phyloP scores from a whole-genome alignment of 2,797 vertebrate species.

The Chromis chromis region DNA sequence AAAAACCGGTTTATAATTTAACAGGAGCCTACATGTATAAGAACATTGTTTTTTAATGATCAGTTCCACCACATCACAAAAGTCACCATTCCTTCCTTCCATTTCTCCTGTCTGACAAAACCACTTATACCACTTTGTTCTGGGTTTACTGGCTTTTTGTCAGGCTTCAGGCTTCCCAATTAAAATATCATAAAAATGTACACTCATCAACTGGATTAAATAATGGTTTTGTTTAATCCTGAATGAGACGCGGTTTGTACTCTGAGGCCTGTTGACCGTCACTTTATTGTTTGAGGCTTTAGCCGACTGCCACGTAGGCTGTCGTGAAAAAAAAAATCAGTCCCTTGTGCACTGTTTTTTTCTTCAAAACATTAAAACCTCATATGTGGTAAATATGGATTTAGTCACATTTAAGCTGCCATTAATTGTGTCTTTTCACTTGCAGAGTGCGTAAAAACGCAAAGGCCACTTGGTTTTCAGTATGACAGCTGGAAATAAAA shows the following conservation, averaged over 20 bases:
- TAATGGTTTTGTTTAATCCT: neutral
- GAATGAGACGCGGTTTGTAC: neutral
- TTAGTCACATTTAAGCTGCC: neutral
- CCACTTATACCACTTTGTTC: neutral
- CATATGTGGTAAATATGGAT: neutral
- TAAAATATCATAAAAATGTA: neutral
- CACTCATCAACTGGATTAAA: neutral
- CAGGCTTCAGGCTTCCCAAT: neutral
- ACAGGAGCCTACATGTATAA: too few species aligned
- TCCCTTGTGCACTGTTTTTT: neutral
- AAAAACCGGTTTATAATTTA: too few species aligned
- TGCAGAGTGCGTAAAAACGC: neutral
- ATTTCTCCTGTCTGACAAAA: too few species aligned
- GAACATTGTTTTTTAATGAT: neutral
- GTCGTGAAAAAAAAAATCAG: neutral
- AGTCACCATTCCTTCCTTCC: too few species aligned
- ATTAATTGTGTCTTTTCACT: neutral
- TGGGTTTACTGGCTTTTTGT: neutral
- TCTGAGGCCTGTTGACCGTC: conserved; percentile 1
- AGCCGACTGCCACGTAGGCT: conserved; percentile 4
- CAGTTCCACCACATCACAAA: neutral
- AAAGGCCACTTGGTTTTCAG: neutral
- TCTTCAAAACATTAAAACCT: neutral
- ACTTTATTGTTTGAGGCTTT: neutral
- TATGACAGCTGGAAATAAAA: neutral